A percentile compares a stretch with the other conserved stretches of the same genome.
phyloP scores from a whole-genome alignment of 2,113 vertebrate species.

The Gnathonemus echidnorhynchus region DNA sequence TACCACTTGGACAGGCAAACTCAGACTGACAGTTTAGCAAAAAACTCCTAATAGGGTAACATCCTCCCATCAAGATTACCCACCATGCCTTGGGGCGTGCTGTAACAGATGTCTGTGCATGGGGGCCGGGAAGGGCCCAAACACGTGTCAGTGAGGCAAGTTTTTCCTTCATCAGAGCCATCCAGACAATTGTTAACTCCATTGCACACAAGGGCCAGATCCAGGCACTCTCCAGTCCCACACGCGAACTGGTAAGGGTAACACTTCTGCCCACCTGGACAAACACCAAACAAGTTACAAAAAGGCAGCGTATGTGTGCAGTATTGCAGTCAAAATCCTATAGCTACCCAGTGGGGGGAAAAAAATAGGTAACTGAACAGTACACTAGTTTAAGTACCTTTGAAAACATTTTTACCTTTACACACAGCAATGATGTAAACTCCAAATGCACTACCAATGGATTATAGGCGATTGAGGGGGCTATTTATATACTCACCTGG shows the following conservation, averaged over 20 bases:
- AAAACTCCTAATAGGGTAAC: background rate
- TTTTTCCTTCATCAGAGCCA: slow-evolving; percentile 67
- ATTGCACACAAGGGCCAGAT: slow-evolving; percentile 64
- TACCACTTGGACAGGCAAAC: background rate
- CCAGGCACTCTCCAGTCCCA: slow-evolving; percentile 59
- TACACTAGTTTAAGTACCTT: background rate
- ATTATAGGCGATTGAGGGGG: background rate
- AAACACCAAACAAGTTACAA: background rate
- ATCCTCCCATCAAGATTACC: slow-evolving; percentile 36
- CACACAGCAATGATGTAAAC: background rate
- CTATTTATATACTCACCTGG: background rate
- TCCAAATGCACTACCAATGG: background rate
- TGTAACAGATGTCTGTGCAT: slow-evolving; percentile 68
- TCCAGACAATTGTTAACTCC: slow-evolving; percentile 65
- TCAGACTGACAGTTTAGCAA: background rate
- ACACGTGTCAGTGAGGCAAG: slow-evolving; percentile 53
- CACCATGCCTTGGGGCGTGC: slow-evolving; percentile 71
- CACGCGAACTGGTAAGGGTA: slow-evolving; percentile 63
- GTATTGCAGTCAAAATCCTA: background rate
- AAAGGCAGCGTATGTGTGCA: background rate
- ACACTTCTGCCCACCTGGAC: slow-evolving; percentile 61
- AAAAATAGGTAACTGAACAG: background rate
- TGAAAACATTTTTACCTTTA: background rate
- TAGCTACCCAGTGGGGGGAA: background rate
- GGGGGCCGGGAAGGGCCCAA: slow-evolving; percentile 41